These are phyloP conservation scores for Tadarida brasiliensis DNA, from an alignment of 2,797 vertebrate genomes.

Conservation along the genomic window DNA sequence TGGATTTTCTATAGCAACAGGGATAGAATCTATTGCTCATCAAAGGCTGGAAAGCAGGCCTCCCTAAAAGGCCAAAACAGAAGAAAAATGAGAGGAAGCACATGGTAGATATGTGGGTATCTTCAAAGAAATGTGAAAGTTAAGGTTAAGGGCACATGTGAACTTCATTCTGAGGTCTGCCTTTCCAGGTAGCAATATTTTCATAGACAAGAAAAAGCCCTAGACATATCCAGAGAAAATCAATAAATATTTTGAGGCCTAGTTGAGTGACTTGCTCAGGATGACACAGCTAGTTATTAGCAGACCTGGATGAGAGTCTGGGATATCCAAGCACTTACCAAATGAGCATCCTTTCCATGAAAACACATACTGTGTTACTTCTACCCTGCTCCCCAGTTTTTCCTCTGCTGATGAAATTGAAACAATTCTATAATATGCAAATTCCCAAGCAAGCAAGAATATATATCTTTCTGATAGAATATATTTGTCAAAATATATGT, in stretches of 20 bases:
- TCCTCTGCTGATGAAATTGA: neutral
- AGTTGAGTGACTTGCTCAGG: neutral
- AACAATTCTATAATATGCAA: neutral
- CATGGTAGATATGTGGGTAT: neutral
- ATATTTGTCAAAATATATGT: neutral
- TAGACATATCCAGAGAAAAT: neutral
- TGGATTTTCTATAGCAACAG: constrained; percentile 6
- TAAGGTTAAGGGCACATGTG: neutral
- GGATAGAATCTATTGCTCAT: neutral
- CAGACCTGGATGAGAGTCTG: neutral
- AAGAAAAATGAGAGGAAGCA: constrained; percentile 29
- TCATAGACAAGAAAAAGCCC: neutral
- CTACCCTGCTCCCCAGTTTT: neutral
- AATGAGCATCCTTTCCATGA: neutral
- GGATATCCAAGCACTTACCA: neutral
- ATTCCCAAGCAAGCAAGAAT: neutral
- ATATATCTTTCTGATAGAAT: neutral
- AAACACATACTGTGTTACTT: neutral
- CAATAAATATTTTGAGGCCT: neutral
- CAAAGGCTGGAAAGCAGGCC: neutral
- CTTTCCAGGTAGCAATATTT: constrained; percentile 6
- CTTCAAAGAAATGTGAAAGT: constrained; percentile 46
- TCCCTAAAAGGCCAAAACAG: neutral
- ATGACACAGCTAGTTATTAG: neutral
- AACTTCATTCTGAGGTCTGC: neutral